Evolutionary conservation across 1,140 invertebrate genomes (phyloP).

Genomic region (Orchesella cincta): DNA sequence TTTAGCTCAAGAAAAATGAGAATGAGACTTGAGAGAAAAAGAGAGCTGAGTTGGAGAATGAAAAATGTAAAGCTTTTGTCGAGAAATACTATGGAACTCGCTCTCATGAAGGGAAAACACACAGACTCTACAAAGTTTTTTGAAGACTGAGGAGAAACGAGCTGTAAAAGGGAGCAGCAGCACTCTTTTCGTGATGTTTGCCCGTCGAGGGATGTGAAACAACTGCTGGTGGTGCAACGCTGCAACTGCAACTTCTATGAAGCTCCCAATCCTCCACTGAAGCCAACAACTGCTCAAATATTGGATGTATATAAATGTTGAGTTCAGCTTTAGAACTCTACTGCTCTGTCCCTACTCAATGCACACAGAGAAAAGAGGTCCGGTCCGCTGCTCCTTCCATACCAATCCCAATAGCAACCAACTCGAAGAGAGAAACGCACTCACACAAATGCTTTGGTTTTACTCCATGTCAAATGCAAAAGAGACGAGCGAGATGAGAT

Average conservation of each 20-base stretch:
- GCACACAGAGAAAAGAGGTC: background rate
- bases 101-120: no score
- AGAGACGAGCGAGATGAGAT: background rate
- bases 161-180: background rate
- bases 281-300: background rate
- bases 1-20: no score
- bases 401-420: background rate
- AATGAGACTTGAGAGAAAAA: no score
- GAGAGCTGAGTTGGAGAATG: no score
- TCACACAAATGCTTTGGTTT: background rate
- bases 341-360: background rate
- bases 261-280: background rate
- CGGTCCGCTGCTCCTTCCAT: background rate
- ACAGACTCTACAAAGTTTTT: background rate
- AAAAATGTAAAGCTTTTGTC: no score
- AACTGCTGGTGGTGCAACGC: background rate
- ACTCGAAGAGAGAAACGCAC: background rate
- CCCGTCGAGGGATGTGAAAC: conserved; percentile 7
- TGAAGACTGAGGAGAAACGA: background rate
- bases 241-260: background rate
- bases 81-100: no score
- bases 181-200: conserved; percentile 5
- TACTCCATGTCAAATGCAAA: background rate
- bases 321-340: background rate
- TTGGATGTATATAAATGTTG: background rate